phyloP scores from a whole-genome alignment of 2,888 invertebrate genomes.

The Rosalia funebris region DNA sequence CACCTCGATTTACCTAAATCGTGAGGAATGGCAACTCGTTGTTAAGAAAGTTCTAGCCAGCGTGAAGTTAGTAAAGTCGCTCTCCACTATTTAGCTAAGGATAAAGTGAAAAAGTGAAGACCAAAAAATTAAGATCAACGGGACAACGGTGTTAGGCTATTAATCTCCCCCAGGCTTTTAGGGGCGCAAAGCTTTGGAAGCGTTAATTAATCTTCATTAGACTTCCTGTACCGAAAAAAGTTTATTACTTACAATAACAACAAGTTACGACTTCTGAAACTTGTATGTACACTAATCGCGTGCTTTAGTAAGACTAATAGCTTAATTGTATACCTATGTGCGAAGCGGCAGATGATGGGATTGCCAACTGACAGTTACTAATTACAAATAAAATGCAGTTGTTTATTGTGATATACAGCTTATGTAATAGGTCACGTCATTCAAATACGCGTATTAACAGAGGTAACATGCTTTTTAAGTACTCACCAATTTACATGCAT shows the following conservation, averaged over 20 bases:
- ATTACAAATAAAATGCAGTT: too few species aligned
- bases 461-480: too few species aligned
- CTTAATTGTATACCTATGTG: conserved; percentile 13
- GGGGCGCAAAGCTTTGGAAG: conserved; percentile 8
- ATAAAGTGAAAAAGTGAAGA: conserved; percentile 14
- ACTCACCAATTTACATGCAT: too few species aligned
- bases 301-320: conserved; percentile 4
- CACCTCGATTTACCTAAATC: too few species aligned
- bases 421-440: too few species aligned
- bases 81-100: not conserved
- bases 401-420: too few species aligned
- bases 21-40: too few species aligned
- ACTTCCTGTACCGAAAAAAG: conserved; percentile 15
- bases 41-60: too few species aligned
- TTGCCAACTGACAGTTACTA: too few species aligned
- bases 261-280: conserved; percentile 17
- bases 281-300: conserved; percentile 10
- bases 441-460: too few species aligned
- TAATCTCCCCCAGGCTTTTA: conserved; percentile 19
- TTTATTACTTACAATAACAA: conserved; percentile 27
- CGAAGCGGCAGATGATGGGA: too few species aligned
- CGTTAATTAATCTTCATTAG: conserved; percentile 27
- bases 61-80: too few species aligned
- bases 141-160: conserved; percentile 11
- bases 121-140: conserved; percentile 20